A percentile compares a stretch with the other conserved stretches of the same genome.
These are phyloP conservation scores for Promerops cafer DNA, from an alignment of 2,113 vertebrate genomes.

Conservation along the genomic window DNA sequence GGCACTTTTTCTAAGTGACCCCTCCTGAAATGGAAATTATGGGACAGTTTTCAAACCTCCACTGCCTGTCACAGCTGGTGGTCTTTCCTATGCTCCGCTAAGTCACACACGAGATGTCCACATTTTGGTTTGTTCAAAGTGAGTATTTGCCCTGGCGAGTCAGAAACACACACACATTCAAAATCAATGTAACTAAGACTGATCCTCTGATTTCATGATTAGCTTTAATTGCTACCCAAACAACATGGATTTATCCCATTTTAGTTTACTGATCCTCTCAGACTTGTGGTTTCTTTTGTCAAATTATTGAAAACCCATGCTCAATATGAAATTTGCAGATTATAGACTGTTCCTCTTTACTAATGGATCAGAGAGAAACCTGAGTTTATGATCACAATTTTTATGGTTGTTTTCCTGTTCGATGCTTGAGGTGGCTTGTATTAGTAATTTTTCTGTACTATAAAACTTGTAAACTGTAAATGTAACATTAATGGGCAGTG, in stretches of 20 bases:
- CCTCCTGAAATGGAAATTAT: background rate
- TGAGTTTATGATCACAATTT: background rate
- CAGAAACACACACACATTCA: background rate
- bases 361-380: background rate
- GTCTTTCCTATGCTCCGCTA: fast-evolving
- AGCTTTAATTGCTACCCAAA: background rate
- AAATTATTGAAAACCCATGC: background rate
- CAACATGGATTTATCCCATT: background rate
- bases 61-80: background rate
- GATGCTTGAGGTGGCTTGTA: background rate
- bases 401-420: background rate
- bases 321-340: background rate
- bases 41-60: background rate
- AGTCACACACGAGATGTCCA: background rate
- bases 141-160: background rate
- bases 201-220: background rate
- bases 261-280: background rate
- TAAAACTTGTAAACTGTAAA: constrained; percentile 7
- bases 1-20: background rate
- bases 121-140: background rate
- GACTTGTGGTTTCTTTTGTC: background rate
- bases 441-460: background rate
- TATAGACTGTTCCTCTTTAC: background rate
- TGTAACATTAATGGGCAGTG: background rate
- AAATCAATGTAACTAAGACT: background rate